Percentiles rank a stretch among this genome's conserved stretches.
phyloP scores from a whole-genome alignment of 2,797 vertebrate species.

The Acanthiza pusilla region DNA sequence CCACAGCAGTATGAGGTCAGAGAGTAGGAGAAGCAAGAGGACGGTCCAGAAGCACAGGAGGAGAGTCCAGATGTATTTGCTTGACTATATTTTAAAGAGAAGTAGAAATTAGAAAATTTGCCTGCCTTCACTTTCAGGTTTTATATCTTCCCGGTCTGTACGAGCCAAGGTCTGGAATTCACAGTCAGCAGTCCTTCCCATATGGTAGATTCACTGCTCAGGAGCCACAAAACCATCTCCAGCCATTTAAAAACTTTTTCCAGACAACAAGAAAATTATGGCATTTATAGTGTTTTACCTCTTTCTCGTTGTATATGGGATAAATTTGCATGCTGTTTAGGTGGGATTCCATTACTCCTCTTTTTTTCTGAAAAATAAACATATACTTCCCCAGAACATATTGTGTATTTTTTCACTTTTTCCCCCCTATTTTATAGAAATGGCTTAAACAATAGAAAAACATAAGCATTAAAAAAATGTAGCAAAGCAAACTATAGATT shows the following conservation, averaged over 20 bases:
- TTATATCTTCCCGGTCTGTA: neutral
- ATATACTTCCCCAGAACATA: neutral
- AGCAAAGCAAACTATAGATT: neutral
- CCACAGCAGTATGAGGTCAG: fast-evolving
- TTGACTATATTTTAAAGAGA: constrained; percentile 16
- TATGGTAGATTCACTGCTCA: neutral
- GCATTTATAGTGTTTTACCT: neutral
- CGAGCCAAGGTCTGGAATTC: neutral
- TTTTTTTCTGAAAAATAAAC: neutral
- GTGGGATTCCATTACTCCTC: neutral
- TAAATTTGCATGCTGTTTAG: neutral
- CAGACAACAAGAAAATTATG: neutral
- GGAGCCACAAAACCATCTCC: neutral
- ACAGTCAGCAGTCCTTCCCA: neutral
- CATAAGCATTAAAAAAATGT: neutral
- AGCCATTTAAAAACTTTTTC: neutral
- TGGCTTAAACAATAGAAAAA: neutral
- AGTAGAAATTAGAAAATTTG: neutral
- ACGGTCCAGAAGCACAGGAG: neutral
- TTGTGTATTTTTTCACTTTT: neutral
- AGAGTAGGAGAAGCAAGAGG: neutral
- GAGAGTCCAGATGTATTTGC: neutral
- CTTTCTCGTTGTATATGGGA: neutral
- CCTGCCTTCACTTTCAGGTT: neutral
- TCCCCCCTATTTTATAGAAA: neutral